Base-by-base conservation (phyloP, 53 echinoderm and acorn worm species). In the Echinarachnius parma region DNA sequence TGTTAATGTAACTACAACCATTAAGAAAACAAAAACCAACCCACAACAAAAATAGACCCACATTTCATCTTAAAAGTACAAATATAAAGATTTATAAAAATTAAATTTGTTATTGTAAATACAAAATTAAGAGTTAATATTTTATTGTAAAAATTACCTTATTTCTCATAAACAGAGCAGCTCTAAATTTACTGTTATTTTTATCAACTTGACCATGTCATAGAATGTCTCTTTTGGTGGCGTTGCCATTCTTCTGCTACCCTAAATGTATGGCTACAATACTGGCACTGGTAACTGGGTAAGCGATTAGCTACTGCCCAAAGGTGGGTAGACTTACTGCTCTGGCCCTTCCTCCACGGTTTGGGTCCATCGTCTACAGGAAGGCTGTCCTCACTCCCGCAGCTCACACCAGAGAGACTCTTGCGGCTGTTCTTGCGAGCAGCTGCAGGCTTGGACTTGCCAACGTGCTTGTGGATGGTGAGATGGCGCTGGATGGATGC, bases 231-330 rank as follows among this genome's bases (percentile, higher is more conserved):
- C 22, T 54, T 55, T 30, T 56, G 56, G 57, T 72, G 74, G 23
- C 74, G 74, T 56, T 72, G 74, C 74, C 74, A 72, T 4, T 72
- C 74, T 56, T 72, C 74, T 21, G 74, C 74, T 39, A 72, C 74
- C 28, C 74, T 56, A 39, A 72, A 72, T 25, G 9, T 56, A 72
- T 72, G 74, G 57, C 42, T 26, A 72, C 74, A 72, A 39, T 36
- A 72, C 42, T 25, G 23, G 57, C 74, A 72, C 25, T 72, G 56
- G 57, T 72, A 72, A 25, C 55, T 36, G 37, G 74, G 74, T 24
- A 72, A 72, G 27, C 74, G 74, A 57, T 57, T 72, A 72, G 74
- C 74, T 56, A 72, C 74, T 21, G 74, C 36, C 35, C 74, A 55
- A 57, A 72, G 16, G 9, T 15, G 34, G 27, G 35, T 44, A 35